Evolutionary conservation across 1,140 invertebrate genomes (phyloP), one percentile per base, ranked within the genome.

Genomic region (Yoshiicerus persimilis): DNA sequence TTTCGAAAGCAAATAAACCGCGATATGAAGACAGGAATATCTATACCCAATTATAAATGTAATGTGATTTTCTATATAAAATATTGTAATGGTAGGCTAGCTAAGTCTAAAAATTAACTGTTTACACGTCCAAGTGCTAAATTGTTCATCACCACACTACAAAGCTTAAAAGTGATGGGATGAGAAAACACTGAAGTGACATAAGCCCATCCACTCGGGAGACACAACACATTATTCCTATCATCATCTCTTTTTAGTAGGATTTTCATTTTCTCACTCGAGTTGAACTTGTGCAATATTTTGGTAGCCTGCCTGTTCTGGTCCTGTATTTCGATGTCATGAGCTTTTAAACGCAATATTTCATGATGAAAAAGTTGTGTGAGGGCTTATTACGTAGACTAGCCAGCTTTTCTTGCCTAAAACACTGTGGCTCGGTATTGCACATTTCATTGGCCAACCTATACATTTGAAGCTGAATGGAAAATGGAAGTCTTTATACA

Each of bases 301-400:
- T 80, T 80, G 32, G 13, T n/a, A 80, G 38, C 75, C 75, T 80
- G 66, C 30, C 25, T 70, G 0, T 13, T 38, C 13, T n/a, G n/a
- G n/a, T n/a, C 36, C 32, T 80, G 75, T 32, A 70, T 80, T 80
- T 80, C 30, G 32, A 80, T 36, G 32, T 38, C 75, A 80, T 80
- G 75, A 80, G 75, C 75, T 36, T 80, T 80, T 80, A 80, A 80
- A 80, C 30, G 75, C 75, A 80, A 80, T 80, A 80, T 80, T 80
- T 80, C 75, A 80, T 80, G 32, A 80, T 80, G 75, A 80, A 80
- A 70, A 80, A 80, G 16, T 80, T 80, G 75, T 80, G 75, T 38
- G 34, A 80, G 32, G 32, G 75, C 75, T 80, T 80, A 80, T 80
- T 80, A 80, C 34, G 23, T 34, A 70, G 25, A 38, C 34, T 34